Percentiles rank a stretch among this genome's conserved stretches.
Evolutionary conservation across 2,113 vertebrate species (phyloP).

Genomic region (Aplodontia rufa): DNA sequence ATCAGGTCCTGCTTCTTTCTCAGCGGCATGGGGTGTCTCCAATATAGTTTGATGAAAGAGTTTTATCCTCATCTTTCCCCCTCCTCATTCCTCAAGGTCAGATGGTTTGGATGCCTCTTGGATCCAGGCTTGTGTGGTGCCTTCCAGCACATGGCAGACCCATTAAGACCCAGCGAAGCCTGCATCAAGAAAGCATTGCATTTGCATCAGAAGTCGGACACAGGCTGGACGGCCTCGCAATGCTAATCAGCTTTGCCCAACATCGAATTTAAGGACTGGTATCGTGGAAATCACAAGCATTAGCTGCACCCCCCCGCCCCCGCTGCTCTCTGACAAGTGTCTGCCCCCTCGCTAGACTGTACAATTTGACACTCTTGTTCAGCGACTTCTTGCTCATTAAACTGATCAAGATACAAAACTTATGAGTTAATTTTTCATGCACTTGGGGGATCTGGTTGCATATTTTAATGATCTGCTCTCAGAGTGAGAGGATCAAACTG

Average conservation of each 20-base stretch:
- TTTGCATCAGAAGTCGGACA: conserved; percentile 79
- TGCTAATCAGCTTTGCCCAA: conserved; percentile 63
- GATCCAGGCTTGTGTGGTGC: not conserved
- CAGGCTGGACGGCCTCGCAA: conserved; percentile 58
- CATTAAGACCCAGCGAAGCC: conserved; percentile 58
- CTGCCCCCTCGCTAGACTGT: conserved; percentile 40
- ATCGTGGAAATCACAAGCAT: conserved; percentile 47
- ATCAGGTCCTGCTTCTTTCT: not conserved
- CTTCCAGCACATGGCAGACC: conserved; percentile 57
- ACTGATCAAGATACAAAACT: conserved; percentile 68
- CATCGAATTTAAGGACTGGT: not conserved
- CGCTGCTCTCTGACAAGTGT: conserved; percentile 24
- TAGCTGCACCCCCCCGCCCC: conserved; percentile 27
- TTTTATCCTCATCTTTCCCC: not conserved
- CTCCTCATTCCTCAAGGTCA: conserved; percentile 44
- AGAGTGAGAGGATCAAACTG: conserved; percentile 69
- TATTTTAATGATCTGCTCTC: conserved; percentile 73
- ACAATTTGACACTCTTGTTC: conserved; percentile 51
- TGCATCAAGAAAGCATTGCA: conserved; percentile 75
- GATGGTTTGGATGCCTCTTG: conserved; percentile 37
- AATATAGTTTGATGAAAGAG: conserved; percentile 46
- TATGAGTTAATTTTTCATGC: conserved; percentile 66
- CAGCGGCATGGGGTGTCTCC: not conserved
- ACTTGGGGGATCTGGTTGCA: conserved; percentile 65
- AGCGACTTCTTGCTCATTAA: conserved; percentile 51